Percentiles rank a stretch among this genome's conserved stretches.
These are phyloP conservation scores for Celastrina argiolus DNA, from an alignment of 2,888 invertebrate genomes.

Conservation along the genomic window DNA sequence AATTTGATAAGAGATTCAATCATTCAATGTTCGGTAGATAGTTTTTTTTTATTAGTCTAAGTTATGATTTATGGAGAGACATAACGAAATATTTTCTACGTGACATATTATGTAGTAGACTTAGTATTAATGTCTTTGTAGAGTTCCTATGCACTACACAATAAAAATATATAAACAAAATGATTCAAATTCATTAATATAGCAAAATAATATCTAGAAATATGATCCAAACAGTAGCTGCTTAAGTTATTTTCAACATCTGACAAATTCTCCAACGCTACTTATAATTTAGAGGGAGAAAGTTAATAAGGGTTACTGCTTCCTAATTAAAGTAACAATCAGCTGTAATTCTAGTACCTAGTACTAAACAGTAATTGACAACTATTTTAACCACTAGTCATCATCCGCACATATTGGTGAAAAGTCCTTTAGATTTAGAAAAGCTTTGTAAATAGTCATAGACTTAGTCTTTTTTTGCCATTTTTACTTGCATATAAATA, in stretches of 20 bases:
- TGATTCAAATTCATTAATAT: neutral
- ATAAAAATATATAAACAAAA: neutral
- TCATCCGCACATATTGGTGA: neutral
- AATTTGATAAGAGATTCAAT: neutral
- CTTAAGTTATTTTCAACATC: neutral
- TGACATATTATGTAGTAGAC: neutral
- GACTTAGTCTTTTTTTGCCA: neutral
- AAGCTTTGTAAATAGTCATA: neutral
- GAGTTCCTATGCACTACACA: neutral
- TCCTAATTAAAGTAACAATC: too few species aligned
- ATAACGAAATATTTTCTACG: neutral
- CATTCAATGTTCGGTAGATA: neutral
- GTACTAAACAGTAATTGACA: neutral
- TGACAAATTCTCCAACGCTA: neutral
- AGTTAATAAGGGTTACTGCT: neutral
- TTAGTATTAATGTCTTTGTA: neutral
- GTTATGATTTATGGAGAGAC: neutral
- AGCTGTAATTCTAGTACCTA: too few species aligned
- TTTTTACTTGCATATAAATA: neutral
- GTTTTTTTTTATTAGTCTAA: neutral
- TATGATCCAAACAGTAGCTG: constrained; percentile 5
- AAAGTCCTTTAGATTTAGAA: neutral
- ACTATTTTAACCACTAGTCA: neutral
- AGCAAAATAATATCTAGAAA: neutral
- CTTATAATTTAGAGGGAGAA: neutral